These are phyloP conservation scores for Telenomus remus DNA, from an alignment of 1,140 invertebrate genomes.

Conservation along the genomic window DNA sequence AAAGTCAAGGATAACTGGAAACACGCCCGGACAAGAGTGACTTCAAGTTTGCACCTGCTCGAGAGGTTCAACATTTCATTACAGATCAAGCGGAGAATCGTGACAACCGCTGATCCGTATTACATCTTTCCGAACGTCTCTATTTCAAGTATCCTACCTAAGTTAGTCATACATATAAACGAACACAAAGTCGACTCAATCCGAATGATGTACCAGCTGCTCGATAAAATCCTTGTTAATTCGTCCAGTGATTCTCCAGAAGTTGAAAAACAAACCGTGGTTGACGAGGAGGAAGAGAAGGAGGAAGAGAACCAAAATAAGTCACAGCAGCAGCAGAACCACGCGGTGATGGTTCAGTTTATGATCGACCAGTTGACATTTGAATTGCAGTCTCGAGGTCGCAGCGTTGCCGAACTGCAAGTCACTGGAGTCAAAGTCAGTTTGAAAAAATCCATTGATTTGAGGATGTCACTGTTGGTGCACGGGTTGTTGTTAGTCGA, in stretches of 20 bases:
- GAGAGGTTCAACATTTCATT: slow-evolving; percentile 94
- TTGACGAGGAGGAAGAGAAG: slow-evolving; percentile 54
- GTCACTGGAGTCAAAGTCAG: slow-evolving; percentile 89
- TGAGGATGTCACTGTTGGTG: slow-evolving; percentile 87
- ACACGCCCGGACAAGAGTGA: slow-evolving; percentile 87
- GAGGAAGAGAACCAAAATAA: neutral
- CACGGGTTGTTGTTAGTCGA: slow-evolving; percentile 94
- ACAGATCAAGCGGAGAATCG: slow-evolving; percentile 85
- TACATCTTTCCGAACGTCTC: slow-evolving; percentile 86
- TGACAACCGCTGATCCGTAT: slow-evolving; percentile 86
- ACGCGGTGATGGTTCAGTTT: slow-evolving; percentile 89
- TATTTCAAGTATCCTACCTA: slow-evolving; percentile 88
- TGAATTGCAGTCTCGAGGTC: slow-evolving; percentile 88
- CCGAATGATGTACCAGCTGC: slow-evolving; percentile 71
- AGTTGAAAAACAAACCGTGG: slow-evolving; percentile 69
- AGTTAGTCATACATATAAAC: slow-evolving; percentile 91
- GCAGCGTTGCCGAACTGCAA: slow-evolving; percentile 92
- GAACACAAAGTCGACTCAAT: slow-evolving; percentile 88
- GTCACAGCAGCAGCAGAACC: slow-evolving; percentile 65
- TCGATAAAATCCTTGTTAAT: slow-evolving; percentile 60
- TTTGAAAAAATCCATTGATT: slow-evolving; percentile 83
- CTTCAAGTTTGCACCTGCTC: slow-evolving; percentile 89
- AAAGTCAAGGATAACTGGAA: slow-evolving; percentile 92
- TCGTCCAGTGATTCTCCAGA: slow-evolving; percentile 72
- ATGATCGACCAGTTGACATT: slow-evolving; percentile 91